Evolutionary conservation across 1,140 invertebrate genomes (phyloP).

Genomic region (Ceratoteleas bidentatus): DNA sequence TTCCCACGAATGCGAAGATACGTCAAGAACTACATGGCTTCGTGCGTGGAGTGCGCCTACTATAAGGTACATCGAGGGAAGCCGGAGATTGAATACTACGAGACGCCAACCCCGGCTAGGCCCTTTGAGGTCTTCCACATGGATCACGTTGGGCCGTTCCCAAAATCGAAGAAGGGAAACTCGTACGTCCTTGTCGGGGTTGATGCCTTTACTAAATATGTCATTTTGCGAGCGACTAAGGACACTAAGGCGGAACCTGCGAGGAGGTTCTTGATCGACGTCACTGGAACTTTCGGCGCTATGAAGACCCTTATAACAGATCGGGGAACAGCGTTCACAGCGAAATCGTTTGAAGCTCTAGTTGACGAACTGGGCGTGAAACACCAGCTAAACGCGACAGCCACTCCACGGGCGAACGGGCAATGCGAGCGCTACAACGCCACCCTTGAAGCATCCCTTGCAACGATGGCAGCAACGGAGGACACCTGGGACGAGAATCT

Average conservation of each 20-base stretch:
- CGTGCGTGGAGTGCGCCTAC: constrained; percentile 67
- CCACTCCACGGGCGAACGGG: constrained; percentile 66
- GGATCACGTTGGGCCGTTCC: constrained; percentile 69
- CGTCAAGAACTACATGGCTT: constrained; percentile 43
- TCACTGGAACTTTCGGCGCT: constrained; percentile 55
- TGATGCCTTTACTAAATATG: constrained; percentile 74
- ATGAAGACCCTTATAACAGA: constrained; percentile 65
- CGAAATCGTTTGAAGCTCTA: constrained; percentile 63
- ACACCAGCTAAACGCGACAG: constrained; percentile 65
- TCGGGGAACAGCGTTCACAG: constrained; percentile 67
- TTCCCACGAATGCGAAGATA: constrained; percentile 66
- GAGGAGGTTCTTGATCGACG: constrained; percentile 17
- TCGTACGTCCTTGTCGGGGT: constrained; percentile 68
- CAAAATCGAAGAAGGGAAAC: constrained; percentile 55
- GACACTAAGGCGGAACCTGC: constrained; percentile 9
- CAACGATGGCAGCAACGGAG: constrained; percentile 12
- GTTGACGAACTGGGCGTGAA: constrained; percentile 53
- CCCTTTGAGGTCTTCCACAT: constrained; percentile 61
- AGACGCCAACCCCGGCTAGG: constrained; percentile 1
- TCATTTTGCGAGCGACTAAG: constrained; percentile 1
- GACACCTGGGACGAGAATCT: constrained; percentile 44
- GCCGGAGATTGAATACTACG: constrained; percentile 23
- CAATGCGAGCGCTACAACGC: constrained; percentile 71
- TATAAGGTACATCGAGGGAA: constrained; percentile 64
- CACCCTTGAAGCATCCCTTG: constrained; percentile 47